Percentiles rank a stretch among this genome's conserved stretches.
phyloP scores from a whole-genome alignment of 2,797 vertebrate species.

The Sebastes matsubarae region DNA sequence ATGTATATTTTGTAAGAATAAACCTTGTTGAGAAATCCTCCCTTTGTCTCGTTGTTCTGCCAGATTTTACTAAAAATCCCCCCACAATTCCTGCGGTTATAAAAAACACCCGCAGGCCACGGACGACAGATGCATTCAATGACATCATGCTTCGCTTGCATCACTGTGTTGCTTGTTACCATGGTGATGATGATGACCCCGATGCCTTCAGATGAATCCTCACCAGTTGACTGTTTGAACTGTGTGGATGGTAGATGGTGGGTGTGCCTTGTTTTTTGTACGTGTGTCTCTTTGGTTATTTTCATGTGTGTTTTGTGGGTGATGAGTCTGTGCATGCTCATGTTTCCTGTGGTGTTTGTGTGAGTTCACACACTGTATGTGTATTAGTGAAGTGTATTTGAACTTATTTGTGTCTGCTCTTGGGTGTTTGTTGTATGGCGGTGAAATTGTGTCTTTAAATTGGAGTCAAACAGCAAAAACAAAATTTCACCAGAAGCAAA shows the following conservation, averaged over 20 bases:
- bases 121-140: slow-evolving; percentile 53
- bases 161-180: slow-evolving; percentile 68
- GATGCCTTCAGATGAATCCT: slow-evolving; percentile 5
- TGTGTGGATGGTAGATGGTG: background rate
- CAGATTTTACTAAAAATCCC: slow-evolving; percentile 26
- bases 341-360: background rate
- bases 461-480: background rate
- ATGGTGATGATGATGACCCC: slow-evolving; percentile 46
- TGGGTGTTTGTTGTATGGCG: background rate
- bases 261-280: background rate
- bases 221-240: slow-evolving; percentile 31
- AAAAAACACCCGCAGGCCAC: slow-evolving; percentile 46
- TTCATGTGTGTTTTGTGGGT: background rate
- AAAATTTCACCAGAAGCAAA: background rate
- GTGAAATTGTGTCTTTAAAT: background rate
- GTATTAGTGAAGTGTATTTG: background rate
- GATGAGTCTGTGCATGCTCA: background rate
- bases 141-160: slow-evolving; percentile 62
- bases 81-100: slow-evolving; percentile 50
- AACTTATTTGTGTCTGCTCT: background rate
- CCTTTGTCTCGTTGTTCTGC: slow-evolving; percentile 32
- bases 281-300: background rate
- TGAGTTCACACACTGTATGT: background rate
- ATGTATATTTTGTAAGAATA: slow-evolving; percentile 63
- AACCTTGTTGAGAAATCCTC: slow-evolving; percentile 57